These are phyloP conservation scores for Tipula vernalis DNA, from an alignment of 2,888 invertebrate genomes.

Conservation along the genomic window DNA sequence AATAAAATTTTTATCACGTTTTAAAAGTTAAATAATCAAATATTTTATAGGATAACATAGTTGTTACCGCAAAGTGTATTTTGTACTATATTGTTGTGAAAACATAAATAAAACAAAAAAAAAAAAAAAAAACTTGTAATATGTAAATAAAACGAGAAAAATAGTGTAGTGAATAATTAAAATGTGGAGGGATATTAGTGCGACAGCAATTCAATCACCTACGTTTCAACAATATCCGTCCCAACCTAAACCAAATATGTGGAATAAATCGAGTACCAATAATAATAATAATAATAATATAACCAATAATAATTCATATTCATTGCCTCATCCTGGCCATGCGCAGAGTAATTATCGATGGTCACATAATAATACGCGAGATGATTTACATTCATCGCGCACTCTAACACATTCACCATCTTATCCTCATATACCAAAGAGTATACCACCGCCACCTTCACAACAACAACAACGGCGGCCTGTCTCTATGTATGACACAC, in stretches of 20 bases:
- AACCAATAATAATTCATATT: slow-evolving; percentile 17
- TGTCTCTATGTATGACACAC: slow-evolving; percentile 20
- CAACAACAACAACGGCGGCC: slow-evolving; percentile 14
- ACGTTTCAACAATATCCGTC: slow-evolving; percentile 14
- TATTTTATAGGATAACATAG: neutral
- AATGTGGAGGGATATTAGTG: slow-evolving; percentile 15
- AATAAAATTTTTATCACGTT: neutral
- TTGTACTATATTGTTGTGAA: neutral
- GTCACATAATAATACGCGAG: slow-evolving; percentile 15
- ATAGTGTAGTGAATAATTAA: neutral
- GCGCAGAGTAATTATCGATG: slow-evolving; percentile 22
- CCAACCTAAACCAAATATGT: neutral
- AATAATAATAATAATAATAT: neutral
- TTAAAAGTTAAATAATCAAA: neutral
- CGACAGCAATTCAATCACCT: slow-evolving; percentile 14
- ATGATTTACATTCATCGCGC: slow-evolving; percentile 17
- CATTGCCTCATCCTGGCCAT: slow-evolving; percentile 23
- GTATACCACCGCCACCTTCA: slow-evolving; percentile 15
- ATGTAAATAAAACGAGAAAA: neutral
- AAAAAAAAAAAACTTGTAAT: neutral
- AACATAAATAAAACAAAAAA: neutral
- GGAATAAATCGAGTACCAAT: neutral
- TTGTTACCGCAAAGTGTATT: neutral
- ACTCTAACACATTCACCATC: slow-evolving; percentile 19
- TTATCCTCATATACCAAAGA: slow-evolving; percentile 19